These are phyloP conservation scores for Botia kubotai DNA, from an alignment of 2,797 vertebrate genomes.

Conservation along the genomic window DNA sequence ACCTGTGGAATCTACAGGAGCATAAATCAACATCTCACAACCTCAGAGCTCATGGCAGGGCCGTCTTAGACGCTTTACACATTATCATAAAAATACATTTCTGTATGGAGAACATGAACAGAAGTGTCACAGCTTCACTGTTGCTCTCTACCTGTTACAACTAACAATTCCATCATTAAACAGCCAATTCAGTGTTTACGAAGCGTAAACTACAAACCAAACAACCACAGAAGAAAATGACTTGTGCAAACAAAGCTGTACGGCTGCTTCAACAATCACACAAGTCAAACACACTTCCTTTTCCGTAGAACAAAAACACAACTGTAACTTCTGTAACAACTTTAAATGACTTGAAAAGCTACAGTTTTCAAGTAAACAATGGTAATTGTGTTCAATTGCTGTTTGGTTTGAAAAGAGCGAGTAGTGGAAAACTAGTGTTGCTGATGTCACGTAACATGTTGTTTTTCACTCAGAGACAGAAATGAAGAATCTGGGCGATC, in stretches of 20 bases:
- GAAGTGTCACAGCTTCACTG: too few relatives aligned
- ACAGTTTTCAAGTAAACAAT: not conserved
- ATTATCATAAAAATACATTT: too few relatives aligned
- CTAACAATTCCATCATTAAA: not conserved
- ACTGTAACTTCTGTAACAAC: not conserved
- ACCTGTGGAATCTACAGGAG: too few relatives aligned
- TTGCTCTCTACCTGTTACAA: too few relatives aligned
- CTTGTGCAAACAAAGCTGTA: not conserved
- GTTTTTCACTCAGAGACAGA: not conserved
- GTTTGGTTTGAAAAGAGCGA: not conserved
- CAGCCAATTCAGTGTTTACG: not conserved
- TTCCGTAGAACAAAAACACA: not conserved
- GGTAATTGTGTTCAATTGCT: constrained; percentile 40
- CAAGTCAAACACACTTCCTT: too few relatives aligned
- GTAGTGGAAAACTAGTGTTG: not conserved
- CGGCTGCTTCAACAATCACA: not conserved
- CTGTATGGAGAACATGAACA: too few relatives aligned
- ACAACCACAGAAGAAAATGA: not conserved
- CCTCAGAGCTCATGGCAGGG: too few relatives aligned
- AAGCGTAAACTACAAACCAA: not conserved
- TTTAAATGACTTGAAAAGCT: not conserved
- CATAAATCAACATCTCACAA: too few relatives aligned
- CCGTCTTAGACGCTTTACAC: too few relatives aligned
- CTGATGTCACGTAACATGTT: not conserved
- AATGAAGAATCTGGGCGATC: not conserved